Conservation (phyloP, 2,113 vertebrate species). For the Eudyptes chrysolophus region DNA sequence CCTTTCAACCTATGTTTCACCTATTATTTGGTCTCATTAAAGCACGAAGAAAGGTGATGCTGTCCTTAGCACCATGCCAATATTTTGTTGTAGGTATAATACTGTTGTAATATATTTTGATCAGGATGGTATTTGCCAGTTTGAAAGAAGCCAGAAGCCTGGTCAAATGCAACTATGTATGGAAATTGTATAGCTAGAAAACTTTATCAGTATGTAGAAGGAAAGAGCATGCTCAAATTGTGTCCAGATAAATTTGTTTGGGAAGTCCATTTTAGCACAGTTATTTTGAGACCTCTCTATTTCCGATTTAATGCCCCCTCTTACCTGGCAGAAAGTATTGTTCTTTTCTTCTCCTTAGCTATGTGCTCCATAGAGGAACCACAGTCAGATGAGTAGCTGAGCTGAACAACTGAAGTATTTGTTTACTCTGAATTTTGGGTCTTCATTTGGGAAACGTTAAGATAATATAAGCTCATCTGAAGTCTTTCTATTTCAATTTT, state of each 20-base stretch:
- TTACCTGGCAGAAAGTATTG: background rate
- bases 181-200: background rate
- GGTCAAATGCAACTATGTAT: background rate
- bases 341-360: background rate
- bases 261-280: background rate
- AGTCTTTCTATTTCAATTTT: background rate
- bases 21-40: background rate
- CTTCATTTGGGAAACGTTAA: background rate
- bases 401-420: constrained; percentile 6
- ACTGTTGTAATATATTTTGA: background rate
- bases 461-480: background rate
- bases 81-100: background rate
- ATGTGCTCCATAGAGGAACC: background rate
- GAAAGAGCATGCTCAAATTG: background rate
- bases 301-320: background rate
- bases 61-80: background rate
- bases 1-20: background rate
- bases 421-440: constrained; percentile 9
- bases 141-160: constrained; percentile 19
- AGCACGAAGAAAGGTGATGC: background rate
- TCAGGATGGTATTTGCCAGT: background rate
- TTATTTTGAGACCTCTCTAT: background rate
- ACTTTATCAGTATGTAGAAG: background rate
- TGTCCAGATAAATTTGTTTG: background rate
- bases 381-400: background rate